Evolutionary conservation across 1,140 invertebrate species (phyloP).

Genomic region (Drosophila pectinifera): DNA sequence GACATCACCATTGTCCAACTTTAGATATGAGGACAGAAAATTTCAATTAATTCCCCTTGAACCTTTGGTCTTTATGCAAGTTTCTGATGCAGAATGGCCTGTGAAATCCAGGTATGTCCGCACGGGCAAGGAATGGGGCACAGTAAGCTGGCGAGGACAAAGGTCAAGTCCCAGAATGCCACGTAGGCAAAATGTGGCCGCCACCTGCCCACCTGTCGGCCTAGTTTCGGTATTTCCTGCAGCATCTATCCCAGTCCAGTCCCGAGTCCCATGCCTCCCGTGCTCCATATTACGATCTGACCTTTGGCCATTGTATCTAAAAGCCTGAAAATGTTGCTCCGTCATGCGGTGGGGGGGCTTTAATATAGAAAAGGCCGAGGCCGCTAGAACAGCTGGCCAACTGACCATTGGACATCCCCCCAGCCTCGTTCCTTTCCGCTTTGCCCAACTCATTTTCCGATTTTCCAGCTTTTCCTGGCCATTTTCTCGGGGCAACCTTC

Average conservation of each 20-base stretch:
- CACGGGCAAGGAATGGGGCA: slow-evolving; percentile 2
- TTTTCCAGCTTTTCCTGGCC: slow-evolving; percentile 27
- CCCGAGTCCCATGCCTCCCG: neutral
- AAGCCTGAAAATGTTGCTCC: slow-evolving; percentile 48
- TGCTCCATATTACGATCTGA: slow-evolving; percentile 51
- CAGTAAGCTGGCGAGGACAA: slow-evolving; percentile 34
- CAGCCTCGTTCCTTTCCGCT: neutral
- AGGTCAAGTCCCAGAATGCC: slow-evolving; percentile 58
- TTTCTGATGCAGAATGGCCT: slow-evolving; percentile 16
- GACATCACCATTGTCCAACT: neutral
- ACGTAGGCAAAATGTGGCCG: slow-evolving; percentile 32
- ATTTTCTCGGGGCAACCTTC: slow-evolving; percentile 59
- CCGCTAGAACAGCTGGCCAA: slow-evolving; percentile 38
- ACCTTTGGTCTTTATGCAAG: slow-evolving; percentile 18
- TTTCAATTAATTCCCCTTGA: slow-evolving; percentile 22
- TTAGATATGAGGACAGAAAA: slow-evolving; percentile 13
- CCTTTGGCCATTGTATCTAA: slow-evolving; percentile 62
- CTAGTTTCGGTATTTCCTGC: slow-evolving; percentile 45
- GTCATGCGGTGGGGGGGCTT: slow-evolving; percentile 48
- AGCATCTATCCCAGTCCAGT: slow-evolving; percentile 21
- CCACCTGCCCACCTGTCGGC: slow-evolving; percentile 48
- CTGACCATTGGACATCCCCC: slow-evolving; percentile 34
- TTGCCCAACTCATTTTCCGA: slow-evolving; percentile 28
- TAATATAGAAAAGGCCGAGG: slow-evolving; percentile 54
- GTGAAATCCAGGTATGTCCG: slow-evolving; percentile 18